These are phyloP conservation scores for Diorhabda elongata DNA, from an alignment of 1,140 invertebrate species.

Conservation along the genomic window DNA sequence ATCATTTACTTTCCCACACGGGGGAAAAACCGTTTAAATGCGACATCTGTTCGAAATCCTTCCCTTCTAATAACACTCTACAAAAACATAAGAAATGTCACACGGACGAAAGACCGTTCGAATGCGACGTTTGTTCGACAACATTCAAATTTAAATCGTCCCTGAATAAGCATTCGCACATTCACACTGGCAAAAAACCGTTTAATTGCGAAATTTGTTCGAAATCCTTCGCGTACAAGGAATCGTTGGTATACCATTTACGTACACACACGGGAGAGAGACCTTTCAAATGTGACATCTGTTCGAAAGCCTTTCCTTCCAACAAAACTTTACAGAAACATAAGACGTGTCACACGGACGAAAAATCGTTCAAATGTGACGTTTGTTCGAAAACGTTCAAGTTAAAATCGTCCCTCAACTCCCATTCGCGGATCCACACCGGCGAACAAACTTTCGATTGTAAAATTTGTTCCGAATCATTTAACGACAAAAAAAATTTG, in stretches of 20 bases:
- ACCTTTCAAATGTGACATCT: conserved; percentile 47
- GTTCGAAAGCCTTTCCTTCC: conserved; percentile 55
- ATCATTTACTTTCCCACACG: conserved; percentile 38
- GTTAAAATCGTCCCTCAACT: no score
- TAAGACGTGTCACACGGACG: conserved; percentile 48
- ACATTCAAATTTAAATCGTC: conserved; percentile 30
- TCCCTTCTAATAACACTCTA: conserved; percentile 26
- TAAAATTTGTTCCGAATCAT: no score
- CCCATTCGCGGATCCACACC: no score
- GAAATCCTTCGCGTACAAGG: no score
- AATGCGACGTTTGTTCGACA: conserved; percentile 31
- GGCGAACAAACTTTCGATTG: no score
- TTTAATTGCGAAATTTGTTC: conserved; percentile 27
- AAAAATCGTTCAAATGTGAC: no score
- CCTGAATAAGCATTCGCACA: conserved; percentile 30
- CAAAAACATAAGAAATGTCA: conserved; percentile 31
- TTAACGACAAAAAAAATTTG: no score
- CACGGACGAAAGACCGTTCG: conserved; percentile 29
- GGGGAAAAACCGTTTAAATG: conserved; percentile 37
- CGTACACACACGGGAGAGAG: no score
- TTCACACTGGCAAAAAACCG: conserved; percentile 66
- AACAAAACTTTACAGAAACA: conserved; percentile 55
- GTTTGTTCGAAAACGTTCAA: no score
- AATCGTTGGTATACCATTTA: no score
- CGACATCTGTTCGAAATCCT: conserved; percentile 35